Evolutionary conservation across 2,797 vertebrate species (phyloP).

Genomic region (Lutjanus campechanus): DNA sequence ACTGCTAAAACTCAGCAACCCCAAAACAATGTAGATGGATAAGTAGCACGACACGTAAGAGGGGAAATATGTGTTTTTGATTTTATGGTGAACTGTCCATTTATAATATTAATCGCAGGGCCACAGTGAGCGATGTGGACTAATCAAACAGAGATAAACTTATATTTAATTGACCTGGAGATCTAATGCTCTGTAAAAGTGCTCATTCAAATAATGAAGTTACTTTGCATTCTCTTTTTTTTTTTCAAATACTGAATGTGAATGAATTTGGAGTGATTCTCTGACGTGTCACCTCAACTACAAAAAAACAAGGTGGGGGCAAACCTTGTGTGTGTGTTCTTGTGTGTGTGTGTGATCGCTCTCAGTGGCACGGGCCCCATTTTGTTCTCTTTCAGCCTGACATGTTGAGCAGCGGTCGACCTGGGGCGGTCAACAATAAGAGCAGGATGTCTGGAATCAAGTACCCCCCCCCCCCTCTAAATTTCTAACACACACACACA

Average conservation of each 20-base stretch:
- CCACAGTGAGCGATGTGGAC: not conserved
- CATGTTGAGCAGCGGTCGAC: slow-evolving; percentile 66
- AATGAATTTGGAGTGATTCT: not conserved
- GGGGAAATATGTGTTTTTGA: too few relatives aligned
- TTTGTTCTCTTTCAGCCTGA: slow-evolving; percentile 67
- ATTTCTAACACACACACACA: not conserved
- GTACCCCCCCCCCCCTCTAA: not conserved
- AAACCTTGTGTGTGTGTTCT: too few relatives aligned
- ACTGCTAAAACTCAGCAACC: too few relatives aligned
- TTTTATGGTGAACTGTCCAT: too few relatives aligned
- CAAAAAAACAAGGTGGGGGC: not conserved
- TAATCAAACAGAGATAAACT: not conserved
- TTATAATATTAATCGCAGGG: not conserved
- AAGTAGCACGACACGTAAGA: too few relatives aligned
- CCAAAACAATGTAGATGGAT: too few relatives aligned
- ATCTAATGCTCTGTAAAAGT: not conserved
- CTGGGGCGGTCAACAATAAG: slow-evolving; percentile 69
- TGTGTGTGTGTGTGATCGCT: slow-evolving; percentile 19
- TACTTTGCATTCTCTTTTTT: not conserved
- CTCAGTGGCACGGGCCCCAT: slow-evolving; percentile 55
- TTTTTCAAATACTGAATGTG: not conserved
- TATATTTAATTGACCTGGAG: not conserved
- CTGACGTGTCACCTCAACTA: not conserved
- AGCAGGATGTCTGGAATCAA: slow-evolving; percentile 67
- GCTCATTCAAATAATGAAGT: not conserved